Evolutionary conservation across 2,797 vertebrate genomes (phyloP).

Genomic region (Monodelphis domestica): DNA sequence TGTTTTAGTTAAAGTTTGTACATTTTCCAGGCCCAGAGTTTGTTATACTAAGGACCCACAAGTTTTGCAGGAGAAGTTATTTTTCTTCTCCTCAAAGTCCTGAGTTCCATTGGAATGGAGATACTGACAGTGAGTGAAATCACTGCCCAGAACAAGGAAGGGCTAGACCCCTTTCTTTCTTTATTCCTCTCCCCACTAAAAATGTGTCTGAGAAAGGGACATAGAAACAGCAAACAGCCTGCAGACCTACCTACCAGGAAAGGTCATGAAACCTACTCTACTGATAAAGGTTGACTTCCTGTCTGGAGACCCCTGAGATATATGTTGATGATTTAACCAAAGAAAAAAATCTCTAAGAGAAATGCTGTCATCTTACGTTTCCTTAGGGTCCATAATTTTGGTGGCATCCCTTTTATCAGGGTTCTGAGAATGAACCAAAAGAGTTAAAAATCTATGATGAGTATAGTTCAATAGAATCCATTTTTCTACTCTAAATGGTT

Average conservation of each 20-base stretch:
- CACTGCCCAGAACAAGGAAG: not conserved
- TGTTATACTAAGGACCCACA: not conserved
- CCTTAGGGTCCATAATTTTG: not conserved
- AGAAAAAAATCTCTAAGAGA: not conserved
- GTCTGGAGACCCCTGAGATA: not conserved
- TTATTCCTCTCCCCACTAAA: not conserved
- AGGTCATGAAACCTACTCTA: conserved; percentile 34
- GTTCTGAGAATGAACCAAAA: conserved; percentile 12
- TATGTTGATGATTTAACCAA: not conserved
- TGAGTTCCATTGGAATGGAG: not conserved
- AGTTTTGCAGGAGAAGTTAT: not conserved
- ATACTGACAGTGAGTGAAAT: not conserved
- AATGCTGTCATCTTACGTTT: not conserved
- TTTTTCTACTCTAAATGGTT: conserved; percentile 38
- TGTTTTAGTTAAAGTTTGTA: not conserved
- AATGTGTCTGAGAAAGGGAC: not conserved
- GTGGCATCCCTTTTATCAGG: conserved; percentile 40
- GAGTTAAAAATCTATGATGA: conserved; percentile 47
- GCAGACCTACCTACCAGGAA: not conserved
- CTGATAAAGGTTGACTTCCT: not conserved
- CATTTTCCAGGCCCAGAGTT: not conserved
- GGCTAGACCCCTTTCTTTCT: not conserved
- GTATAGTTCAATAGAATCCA: conserved; percentile 13
- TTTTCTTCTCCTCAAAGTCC: not conserved
- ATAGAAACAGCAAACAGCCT: not conserved